Base-by-base conservation (phyloP, 2,888 invertebrate species). In the Julus scanicus region DNA sequence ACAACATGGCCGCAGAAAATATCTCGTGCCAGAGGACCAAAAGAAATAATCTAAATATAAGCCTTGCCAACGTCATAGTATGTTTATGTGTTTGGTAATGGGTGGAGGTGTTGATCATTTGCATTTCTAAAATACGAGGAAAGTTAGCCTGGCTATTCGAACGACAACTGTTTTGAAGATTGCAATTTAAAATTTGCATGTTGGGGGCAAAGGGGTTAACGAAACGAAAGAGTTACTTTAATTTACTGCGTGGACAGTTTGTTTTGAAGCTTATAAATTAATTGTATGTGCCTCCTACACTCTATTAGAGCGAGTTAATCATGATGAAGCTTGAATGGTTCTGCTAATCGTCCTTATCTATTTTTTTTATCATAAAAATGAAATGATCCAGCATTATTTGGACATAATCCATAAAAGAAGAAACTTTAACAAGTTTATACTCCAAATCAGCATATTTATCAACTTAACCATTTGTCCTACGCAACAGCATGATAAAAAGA, bases 1-100 rank as follows among this genome's bases (percentile, higher is more conserved):
- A 29, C 63, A 71, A 71, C 63, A 71, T 71, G 63, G 63, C 63
- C 63, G 63, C 63, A 71, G 20, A 5, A 71, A 71, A 71, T 63
- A 71, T 71, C 63, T 71, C 63, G 6, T 71, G 44, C 63, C 63
- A 71, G 63, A 20, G 17, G 63, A 20, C 63, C 63, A 4, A 71
- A 20, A n/a, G 8, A 71, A 71, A 13, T 5, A 71, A 71, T 71
- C 63, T 71, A 71, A 71, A 71, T 71, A 71, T 71, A 71, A 29
- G 63, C 20, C 20, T 71, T 29, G 20, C 20, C 1, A 71, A 71
- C 63, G 63, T 71, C 63, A 71, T 71, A 9, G 63, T 71, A 6
- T 63, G 57, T 63, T 63, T 63, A 63, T 63, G 57, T n/a, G 4
- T 63, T 63, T 63, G 57, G 57, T n/a, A 63, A 63, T 63, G 17